phyloP scores from a whole-genome alignment of 2,888 invertebrate species.

The Sepiola atlantica region DNA sequence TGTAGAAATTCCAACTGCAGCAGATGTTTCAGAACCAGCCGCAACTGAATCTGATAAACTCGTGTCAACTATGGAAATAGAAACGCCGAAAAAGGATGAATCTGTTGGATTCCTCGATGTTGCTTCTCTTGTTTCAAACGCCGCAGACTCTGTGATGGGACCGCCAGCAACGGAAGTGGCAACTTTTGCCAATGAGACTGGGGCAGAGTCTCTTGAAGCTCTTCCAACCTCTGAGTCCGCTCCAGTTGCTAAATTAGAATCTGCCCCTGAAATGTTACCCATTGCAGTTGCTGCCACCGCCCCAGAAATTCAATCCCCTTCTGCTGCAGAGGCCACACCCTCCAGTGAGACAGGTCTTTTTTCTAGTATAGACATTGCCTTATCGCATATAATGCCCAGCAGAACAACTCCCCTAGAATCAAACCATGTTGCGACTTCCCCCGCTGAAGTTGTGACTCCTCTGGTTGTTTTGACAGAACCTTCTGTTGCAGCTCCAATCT shows the following conservation, averaged over 20 bases:
- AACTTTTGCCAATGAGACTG: not conserved
- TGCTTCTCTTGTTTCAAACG: not conserved
- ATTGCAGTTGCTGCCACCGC: not conserved
- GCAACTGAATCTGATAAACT: not conserved
- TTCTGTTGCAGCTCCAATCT: not conserved
- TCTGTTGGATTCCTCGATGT: not conserved
- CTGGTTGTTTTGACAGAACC: not conserved
- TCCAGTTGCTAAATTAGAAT: not conserved
- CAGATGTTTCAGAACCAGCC: not conserved
- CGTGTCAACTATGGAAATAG: not conserved
- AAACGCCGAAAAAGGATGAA: not conserved
- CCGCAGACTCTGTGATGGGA: not conserved
- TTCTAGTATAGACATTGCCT: not conserved
- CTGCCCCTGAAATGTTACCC: no score
- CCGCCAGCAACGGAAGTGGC: not conserved
- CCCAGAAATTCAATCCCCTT: not conserved
- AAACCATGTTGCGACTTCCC: not conserved
- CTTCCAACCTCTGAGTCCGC: not conserved
- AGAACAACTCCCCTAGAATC: not conserved
- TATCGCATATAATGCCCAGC: not conserved
- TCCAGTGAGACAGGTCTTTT: not conserved
- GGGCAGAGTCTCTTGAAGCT: not conserved
- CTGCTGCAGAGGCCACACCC: not conserved
- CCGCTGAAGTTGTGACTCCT: not conserved
- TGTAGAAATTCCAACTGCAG: not conserved